Base-by-base conservation (phyloP, 2,888 invertebrate species). In the Pachymerium ferrugineum region DNA sequence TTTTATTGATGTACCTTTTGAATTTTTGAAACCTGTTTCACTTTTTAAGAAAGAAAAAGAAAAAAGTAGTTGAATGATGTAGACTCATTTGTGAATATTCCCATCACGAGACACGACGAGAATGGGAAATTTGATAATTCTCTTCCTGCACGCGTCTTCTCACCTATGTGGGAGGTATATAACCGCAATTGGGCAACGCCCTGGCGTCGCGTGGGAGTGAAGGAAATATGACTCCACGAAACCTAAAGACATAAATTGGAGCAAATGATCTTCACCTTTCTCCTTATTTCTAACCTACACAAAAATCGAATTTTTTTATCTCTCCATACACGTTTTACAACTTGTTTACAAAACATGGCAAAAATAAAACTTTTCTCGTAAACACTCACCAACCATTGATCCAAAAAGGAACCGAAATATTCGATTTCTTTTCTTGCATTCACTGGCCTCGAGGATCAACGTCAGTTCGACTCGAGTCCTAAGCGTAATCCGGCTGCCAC, bases 401-500 rank as follows among this genome's bases (percentile, higher is more conserved):
- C 54, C 54, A 19, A 16, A 8, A 19, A 29, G 47, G 22, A 47
- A n/a, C n/a, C 47, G 25, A 22, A 69, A 69, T 69, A 33, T 33
- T 69, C 69, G 69, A 69, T 33, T 31, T 33, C 69, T 31, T 69
- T 69, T 69, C 69, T 30, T 69, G 69, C 69, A 30, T 69, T 69
- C 31, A 69, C 69, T 33, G 69, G 30, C 69, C 33, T 69, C 69
- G 69, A 31, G 33, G 31, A 69, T 33, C 69, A 31, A 30, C 31
- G 69, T 69, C 30, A 69, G 69, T 69, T 54, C 54, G 54, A 54
- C 54, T 54, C 54, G 54, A 54, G 54, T 54, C 54, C 54, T 31
- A 70, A 38, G 67, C 67, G 68, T 38, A 54, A 38, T 33, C 69
- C 74, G 47, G 70, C 70, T 69, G 38, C 47, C 67, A n/a, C n/a